These are phyloP conservation scores for Nestor notabilis DNA, from an alignment of 2,113 vertebrate species.

Conservation along the genomic window DNA sequence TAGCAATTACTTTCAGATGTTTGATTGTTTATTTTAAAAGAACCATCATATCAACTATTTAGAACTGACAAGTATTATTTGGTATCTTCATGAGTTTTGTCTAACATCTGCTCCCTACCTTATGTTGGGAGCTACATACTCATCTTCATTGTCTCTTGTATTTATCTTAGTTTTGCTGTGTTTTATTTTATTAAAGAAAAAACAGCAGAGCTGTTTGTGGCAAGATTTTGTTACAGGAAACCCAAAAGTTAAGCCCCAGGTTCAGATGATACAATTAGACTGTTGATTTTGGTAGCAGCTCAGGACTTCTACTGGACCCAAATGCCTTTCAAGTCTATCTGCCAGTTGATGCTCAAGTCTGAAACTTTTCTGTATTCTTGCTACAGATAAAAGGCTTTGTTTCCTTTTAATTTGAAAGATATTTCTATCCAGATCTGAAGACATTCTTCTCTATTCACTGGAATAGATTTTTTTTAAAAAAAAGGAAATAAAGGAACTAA, in stretches of 20 bases:
- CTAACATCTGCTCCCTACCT: not conserved
- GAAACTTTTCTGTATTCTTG: constrained; percentile 35
- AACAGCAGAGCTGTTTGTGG: constrained; percentile 42
- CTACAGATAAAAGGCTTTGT: constrained; percentile 31
- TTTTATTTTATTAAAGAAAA: constrained; percentile 39
- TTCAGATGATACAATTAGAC: constrained; percentile 66
- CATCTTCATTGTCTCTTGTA: constrained; percentile 9
- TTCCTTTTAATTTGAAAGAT: constrained; percentile 21
- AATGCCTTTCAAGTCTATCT: constrained; percentile 55
- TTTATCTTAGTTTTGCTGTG: constrained; percentile 24
- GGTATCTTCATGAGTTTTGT: not conserved
- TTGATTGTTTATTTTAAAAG: constrained; percentile 50
- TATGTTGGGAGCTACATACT: not conserved
- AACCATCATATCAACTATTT: not conserved
- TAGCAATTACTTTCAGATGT: constrained; percentile 63
- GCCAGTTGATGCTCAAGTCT: constrained; percentile 40
- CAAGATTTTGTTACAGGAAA: constrained; percentile 66
- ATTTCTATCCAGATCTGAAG: constrained; percentile 9
- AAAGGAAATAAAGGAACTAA: not conserved
- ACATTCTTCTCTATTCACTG: constrained; percentile 34
- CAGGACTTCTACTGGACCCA: constrained; percentile 59
- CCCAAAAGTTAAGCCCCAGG: constrained; percentile 52
- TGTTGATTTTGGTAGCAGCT: constrained; percentile 68
- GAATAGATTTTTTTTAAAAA: not conserved
- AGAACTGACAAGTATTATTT: not conserved